phyloP scores from a whole-genome alignment of 2,113 vertebrate genomes.

The Onychostruthus taczanowskii region DNA sequence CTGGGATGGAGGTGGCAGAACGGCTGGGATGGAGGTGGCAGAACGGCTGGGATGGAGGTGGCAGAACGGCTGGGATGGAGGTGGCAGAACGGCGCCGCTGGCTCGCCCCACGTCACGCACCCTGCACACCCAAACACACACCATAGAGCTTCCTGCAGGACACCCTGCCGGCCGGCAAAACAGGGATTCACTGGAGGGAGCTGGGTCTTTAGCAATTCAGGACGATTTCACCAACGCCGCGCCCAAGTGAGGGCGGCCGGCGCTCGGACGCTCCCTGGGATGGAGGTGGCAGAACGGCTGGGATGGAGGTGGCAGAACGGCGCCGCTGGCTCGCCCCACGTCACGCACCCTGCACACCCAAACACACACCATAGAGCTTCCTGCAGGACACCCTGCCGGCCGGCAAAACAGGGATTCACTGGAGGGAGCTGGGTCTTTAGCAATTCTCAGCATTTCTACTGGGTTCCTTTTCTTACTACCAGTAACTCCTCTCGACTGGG shows the following conservation, averaged over 20 bases:
- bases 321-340: neutral
- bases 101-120: neutral
- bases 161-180: neutral
- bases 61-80: neutral
- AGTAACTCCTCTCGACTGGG: neutral
- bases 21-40: neutral
- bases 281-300: neutral
- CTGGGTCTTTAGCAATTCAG: constrained; percentile 20
- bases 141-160: constrained; percentile 30
- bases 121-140: neutral
- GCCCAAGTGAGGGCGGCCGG: no score
- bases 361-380: constrained; percentile 26
- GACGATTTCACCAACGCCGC: no score
- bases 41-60: neutral
- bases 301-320: neutral
- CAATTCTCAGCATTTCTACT: constrained; percentile 32
- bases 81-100: neutral
- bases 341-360: neutral
- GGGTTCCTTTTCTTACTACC: constrained; percentile 51
- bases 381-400: neutral
- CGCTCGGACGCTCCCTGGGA: no score
- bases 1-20: neutral
- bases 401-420: neutral
- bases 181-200: neutral
- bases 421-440: neutral